Conservation (phyloP, 2,797 vertebrate genomes). For the Sebastes miniatus region DNA sequence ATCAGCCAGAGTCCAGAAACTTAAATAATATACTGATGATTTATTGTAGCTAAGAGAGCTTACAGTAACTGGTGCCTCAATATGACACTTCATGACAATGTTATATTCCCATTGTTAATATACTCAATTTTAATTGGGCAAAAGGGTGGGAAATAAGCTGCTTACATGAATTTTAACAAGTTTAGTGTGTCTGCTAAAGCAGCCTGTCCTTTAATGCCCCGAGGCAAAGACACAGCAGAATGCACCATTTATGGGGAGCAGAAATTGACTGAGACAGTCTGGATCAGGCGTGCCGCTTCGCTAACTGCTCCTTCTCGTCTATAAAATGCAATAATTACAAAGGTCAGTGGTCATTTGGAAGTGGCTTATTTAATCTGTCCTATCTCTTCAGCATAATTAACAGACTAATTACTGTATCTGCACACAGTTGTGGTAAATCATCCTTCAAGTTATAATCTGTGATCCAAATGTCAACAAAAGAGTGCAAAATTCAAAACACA, state of each 20-base stretch:
- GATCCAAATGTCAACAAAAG: constrained; percentile 36
- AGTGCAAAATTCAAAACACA: not conserved
- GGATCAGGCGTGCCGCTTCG: constrained; percentile 39
- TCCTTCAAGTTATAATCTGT: constrained; percentile 18
- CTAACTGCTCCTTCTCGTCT: constrained; percentile 45
- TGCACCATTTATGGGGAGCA: constrained; percentile 75
- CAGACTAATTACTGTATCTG: constrained; percentile 63
- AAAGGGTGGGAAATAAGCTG: constrained; percentile 75
- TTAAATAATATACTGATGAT: not conserved
- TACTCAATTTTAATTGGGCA: constrained; percentile 75
- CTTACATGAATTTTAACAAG: constrained; percentile 77
- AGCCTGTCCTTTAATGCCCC: constrained; percentile 63
- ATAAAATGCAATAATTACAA: constrained; percentile 66
- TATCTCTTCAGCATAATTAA: constrained; percentile 68
- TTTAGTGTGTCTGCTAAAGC: constrained; percentile 66
- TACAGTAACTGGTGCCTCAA: not conserved
- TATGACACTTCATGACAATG: constrained; percentile 21
- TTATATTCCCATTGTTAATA: constrained; percentile 53
- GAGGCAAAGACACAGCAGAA: constrained; percentile 72
- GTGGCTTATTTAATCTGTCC: constrained; percentile 59
- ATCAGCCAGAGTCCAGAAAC: not conserved
- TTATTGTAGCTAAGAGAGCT: constrained; percentile 1
- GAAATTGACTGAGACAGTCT: constrained; percentile 39
- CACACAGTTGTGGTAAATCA: constrained; percentile 36
- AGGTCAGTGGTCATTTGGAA: constrained; percentile 64